Evolutionary conservation across 2,888 invertebrate genomes (phyloP).

Genomic region (Zhuqinia jingwanae): DNA sequence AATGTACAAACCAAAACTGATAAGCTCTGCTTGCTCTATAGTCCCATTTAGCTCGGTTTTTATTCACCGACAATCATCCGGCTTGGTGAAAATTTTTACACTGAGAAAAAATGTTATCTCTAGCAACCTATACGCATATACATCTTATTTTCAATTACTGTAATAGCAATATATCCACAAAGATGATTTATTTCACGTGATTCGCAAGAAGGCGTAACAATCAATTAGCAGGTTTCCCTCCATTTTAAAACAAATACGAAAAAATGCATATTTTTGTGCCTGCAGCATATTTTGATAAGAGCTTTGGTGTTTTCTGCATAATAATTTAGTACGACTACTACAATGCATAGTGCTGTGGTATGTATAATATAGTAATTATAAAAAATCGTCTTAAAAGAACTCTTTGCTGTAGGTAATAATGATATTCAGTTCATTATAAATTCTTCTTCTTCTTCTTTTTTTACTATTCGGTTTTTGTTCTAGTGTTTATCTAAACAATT

Average conservation of each 20-base stretch:
- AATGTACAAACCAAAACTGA: too few species aligned
- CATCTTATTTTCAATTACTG: not conserved
- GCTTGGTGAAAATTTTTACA: too few species aligned
- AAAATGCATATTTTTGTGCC: not conserved
- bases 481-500: too few species aligned
- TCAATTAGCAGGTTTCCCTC: conserved; percentile 25
- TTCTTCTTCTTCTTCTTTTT: too few species aligned
- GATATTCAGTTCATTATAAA: conserved; percentile 45
- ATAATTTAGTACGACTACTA: too few species aligned
- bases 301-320: not conserved
- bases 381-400: conserved; percentile 24
- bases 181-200: conserved; percentile 2
- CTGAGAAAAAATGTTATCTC: too few species aligned
- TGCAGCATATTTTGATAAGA: not conserved
- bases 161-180: not conserved
- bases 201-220: conserved; percentile 26
- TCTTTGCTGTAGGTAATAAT: conserved; percentile 54
- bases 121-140: not conserved
- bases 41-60: too few species aligned
- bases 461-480: too few species aligned
- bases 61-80: too few species aligned
- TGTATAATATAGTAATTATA: conserved; percentile 43
- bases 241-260: conserved; percentile 19
- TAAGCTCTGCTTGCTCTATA: too few species aligned
- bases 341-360: not conserved